Percentiles rank a stretch among this genome's conserved stretches.
These are phyloP conservation scores for Metallyticus violacea DNA, from an alignment of 2,888 invertebrate species.

Conservation along the genomic window DNA sequence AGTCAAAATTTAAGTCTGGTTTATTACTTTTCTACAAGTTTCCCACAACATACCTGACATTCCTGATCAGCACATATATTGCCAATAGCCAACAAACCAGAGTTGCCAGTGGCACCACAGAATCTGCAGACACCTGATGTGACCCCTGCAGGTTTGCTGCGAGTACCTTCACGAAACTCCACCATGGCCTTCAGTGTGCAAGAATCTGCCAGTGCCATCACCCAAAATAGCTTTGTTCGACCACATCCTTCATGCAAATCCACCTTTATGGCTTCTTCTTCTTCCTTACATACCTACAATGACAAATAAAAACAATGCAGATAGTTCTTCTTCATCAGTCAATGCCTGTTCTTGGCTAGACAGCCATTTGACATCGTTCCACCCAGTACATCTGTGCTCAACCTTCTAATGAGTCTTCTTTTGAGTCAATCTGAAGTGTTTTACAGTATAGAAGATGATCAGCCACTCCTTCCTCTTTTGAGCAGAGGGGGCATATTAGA, in stretches of 20 bases:
- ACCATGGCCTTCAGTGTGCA: conserved; percentile 86
- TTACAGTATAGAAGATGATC: too few species aligned
- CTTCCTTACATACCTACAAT: conserved; percentile 84
- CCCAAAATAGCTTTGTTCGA: conserved; percentile 92
- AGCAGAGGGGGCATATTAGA: too few species aligned
- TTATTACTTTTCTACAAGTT: not conserved
- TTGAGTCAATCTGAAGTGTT: too few species aligned
- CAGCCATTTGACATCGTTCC: too few species aligned
- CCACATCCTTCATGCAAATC: conserved; percentile 96
- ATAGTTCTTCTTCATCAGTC: not conserved
- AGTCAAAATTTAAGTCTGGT: not conserved
- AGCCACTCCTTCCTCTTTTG: too few species aligned
- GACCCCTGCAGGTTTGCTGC: conserved; percentile 43
- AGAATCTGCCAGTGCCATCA: conserved; percentile 88
- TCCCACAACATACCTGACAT: conserved; percentile 60
- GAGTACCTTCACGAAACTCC: conserved; percentile 80
- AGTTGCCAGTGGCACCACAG: conserved; percentile 81
- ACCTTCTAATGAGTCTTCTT: too few species aligned
- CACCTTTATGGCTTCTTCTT: conserved; percentile 92
- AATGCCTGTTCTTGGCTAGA: too few species aligned
- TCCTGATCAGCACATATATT: conserved; percentile 93
- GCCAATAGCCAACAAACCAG: conserved; percentile 84
- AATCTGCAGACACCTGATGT: conserved; percentile 80
- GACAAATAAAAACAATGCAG: too few species aligned
- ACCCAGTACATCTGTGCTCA: too few species aligned